Evolutionary conservation across 2,888 invertebrate species (phyloP).

Genomic region (Brachylomia viminalis): DNA sequence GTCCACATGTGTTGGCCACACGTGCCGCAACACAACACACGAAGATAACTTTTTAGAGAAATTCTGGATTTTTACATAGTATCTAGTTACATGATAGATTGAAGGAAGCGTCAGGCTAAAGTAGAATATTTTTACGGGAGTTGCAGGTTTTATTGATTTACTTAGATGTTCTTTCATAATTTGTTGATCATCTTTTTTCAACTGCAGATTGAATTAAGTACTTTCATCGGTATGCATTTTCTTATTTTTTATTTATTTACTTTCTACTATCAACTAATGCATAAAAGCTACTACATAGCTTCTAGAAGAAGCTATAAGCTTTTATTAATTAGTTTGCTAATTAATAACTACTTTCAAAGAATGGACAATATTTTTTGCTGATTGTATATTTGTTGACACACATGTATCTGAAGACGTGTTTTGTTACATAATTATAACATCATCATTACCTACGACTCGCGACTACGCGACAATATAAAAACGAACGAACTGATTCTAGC

Average conservation of each 20-base stretch:
- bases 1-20: constrained; percentile 26
- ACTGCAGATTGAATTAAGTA: no score
- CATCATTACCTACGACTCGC: constrained; percentile 5
- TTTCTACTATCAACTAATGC: no score
- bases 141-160: background rate
- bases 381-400: constrained; percentile 31
- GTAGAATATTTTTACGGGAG: background rate
- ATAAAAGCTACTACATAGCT: no score
- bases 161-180: background rate
- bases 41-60: background rate
- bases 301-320: no score
- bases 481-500: background rate
- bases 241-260: no score
- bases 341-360: constrained; percentile 26
- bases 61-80: background rate
- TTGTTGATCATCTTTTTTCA: background rate
- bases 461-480: background rate
- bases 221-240: no score
- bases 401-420: constrained; percentile 24
- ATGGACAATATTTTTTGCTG: constrained; percentile 2
- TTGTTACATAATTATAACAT: constrained; percentile 22
- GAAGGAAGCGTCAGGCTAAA: background rate
- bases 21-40: constrained; percentile 15
- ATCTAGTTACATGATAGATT: background rate
- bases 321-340: constrained; percentile 2